Evolutionary conservation across 1,140 invertebrate genomes (phyloP), one percentile per base, ranked within the genome.

Genomic region (Macrobrachium nipponense): DNA sequence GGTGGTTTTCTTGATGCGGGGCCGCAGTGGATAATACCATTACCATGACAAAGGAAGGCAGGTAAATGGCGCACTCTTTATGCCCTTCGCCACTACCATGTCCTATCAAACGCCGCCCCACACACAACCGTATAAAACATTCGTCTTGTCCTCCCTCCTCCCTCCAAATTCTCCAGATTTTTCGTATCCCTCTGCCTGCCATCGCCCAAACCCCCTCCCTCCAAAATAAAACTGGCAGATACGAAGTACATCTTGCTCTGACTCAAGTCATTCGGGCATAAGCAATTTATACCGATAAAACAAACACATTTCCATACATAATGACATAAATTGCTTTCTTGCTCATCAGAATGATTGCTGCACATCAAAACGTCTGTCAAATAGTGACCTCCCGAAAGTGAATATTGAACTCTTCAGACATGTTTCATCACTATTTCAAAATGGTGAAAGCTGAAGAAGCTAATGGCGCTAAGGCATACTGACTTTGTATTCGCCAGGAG

Each of bases 41-140:
- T 70, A 70, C 68, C 68, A 70, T 70, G 36, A 70, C 68, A 70
- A 70, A 70, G 20, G 23, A 43, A 70, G 23, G 20, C 68, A 70
- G 68, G 68, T 70, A 27, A 70, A 70, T 70, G 68, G 68, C 68
- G 68, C 68, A 70, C 23, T 43, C 68, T 70, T 70, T 36, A 70
- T 70, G 17, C 68, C 68, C 23, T 11, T 43, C 23, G 23, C 68
- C 23, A 43, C 36, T 43, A 15, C 68, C 68, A 23, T 15, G n/a
- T 23, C 14, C 36, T 70, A 23, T 70, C 20, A 70, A 27, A 70
- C 23, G n/a, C 68, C 64, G 15, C 23, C 77, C 58, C 77, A 79
- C 77, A 78, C 76, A 78, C 76, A 78, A 44, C 51, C 44, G 60
- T 27, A 66, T 20, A 66, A 66, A 66, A 66, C 64, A 66, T n/a